Conservation (phyloP, 2,888 invertebrate species). For the Lordiphosa andalusiaca region DNA sequence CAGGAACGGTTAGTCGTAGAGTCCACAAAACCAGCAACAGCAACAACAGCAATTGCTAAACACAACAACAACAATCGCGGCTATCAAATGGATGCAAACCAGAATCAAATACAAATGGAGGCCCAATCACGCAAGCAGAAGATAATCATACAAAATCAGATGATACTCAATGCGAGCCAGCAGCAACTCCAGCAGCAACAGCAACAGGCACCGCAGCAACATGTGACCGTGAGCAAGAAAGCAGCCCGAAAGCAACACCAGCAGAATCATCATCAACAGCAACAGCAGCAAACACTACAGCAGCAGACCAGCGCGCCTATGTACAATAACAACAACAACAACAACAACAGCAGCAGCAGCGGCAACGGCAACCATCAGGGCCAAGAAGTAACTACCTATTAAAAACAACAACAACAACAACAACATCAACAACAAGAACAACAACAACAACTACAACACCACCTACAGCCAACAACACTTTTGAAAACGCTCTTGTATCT, state of each 20-base stretch:
- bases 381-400: constrained; percentile 77
- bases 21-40: constrained; percentile 68
- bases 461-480: constrained; percentile 38
- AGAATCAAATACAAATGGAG: constrained; percentile 78
- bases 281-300: constrained; percentile 32
- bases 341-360: constrained; percentile 41
- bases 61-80: constrained; percentile 56
- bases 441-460: constrained; percentile 33
- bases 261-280: constrained; percentile 38
- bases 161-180: constrained; percentile 77
- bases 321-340: constrained; percentile 50
- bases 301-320: constrained; percentile 63
- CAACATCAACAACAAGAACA: constrained; percentile 33
- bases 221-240: constrained; percentile 55
- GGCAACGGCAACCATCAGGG: constrained; percentile 57
- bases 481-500: constrained; percentile 29
- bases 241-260: constrained; percentile 63
- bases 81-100: constrained; percentile 73
- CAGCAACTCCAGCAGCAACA: constrained; percentile 65
- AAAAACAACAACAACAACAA: constrained; percentile 45
- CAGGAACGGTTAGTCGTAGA: constrained; percentile 79
- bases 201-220: constrained; percentile 36
- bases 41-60: constrained; percentile 63
- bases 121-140: constrained; percentile 71
- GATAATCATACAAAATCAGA: constrained; percentile 79